Evolutionary conservation across 2,888 invertebrate genomes (phyloP), one percentile per base, ranked within the genome.

Genomic region (Antheraea assamensis): DNA sequence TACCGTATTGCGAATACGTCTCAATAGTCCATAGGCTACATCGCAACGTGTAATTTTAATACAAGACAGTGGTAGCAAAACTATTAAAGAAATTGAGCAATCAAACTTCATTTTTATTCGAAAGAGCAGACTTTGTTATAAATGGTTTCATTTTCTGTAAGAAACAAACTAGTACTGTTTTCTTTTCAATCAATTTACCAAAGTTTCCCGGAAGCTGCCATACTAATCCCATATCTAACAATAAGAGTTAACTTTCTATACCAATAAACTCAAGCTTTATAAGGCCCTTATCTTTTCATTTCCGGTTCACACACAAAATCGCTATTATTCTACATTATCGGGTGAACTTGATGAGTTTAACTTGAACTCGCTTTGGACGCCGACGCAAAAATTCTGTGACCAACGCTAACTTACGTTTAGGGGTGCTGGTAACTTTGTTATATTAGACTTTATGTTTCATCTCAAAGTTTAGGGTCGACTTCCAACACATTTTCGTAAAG

Each of bases 261-360:
- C 86, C 86, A 85, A 91, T 89, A 91, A 91, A 92, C 86, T 88
- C 85, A 85, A 19, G 83, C 84, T 88, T 88, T 87, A 85, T 87
- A 89, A 85, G 84, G 81, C 80, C 80, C 85, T 87, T 92, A 90
- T 92, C 91, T 89, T 82, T 83, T 89, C 86, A 88, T 91, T 88
- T 87, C 86, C 85, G 84, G 83, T 81, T 81, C 80, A 83, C 80
- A 81, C 85, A 84, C 87, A 85, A 86, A 85, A 86, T 84, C 85
- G 83, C 88, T 91, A 91, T 93, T 92, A 92, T 87, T 92, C 87
- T 87, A 82, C 83, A 90, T 92, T 93, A 92, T 92, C 90, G 85
- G 81, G 87, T 83, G 84, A 86, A 87, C 84, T 84, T 85, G 88
- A 88, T 85, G 86, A 89, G 85, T 87, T 87, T 89, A 88, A 89